Evolutionary conservation across 2,888 invertebrate species (phyloP), one percentile per base, ranked within the genome.

Genomic region (Volucella inanis): DNA sequence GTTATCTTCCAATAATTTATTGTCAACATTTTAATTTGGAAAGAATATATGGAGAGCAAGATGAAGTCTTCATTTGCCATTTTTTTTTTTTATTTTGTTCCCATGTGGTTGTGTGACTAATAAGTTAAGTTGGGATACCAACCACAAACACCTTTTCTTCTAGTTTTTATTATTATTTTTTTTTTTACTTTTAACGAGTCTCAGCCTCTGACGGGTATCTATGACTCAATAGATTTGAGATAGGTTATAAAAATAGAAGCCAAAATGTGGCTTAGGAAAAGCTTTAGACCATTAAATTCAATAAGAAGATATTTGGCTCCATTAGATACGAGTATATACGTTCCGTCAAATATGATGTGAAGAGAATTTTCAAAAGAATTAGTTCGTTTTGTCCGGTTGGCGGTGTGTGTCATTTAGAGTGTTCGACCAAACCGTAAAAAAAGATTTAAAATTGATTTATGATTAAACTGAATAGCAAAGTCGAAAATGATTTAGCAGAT

Each of bases 1-100:
- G 68, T 84, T 80, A 80, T 71, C 65, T 70, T 47, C 71, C 65
- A 71, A 47, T 67, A 79, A 79, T 76, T 80, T 67, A 80, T 80
- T 68, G 59, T 41, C 61, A 31, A 61, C 67, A 62, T 59, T 59
- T 79, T 54, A 65, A 75, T 79, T 64, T 41, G 15, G 64, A 18
- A 0, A n/a, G 52, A 59, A 59, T 31, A 31, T 31, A 52, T 22
- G 12, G 47, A 6, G 47, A 41, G 39, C 68, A 22, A 39, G 65
- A 80, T 79, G 75, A 65, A 55, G 84, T 49, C 71, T 43, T 54
- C 47, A 71, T 84, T 71, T 49, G 75, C 75, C 39, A 80, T 62
- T 61, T 57, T 61, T 31, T 31, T 31, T 31, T 3, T 31, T 31
- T 2, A 31, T 6, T 31, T 31, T 31, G 31, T 31, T 49, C 14